Evolutionary conservation across 2,113 vertebrate species (phyloP), one percentile per base, ranked within the genome.

Genomic region (Australoheros scitulus): DNA sequence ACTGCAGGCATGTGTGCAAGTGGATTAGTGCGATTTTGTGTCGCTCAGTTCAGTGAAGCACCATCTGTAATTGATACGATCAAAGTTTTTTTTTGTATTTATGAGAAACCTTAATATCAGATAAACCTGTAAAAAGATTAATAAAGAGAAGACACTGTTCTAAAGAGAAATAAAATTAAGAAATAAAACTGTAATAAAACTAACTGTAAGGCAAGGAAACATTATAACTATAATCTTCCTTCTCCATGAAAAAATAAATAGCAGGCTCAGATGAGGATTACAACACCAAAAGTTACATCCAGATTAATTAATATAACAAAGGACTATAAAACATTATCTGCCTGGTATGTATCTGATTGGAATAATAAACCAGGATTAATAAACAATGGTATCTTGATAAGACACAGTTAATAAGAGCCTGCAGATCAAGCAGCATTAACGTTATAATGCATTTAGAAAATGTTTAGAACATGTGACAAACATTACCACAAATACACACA

Each of bases 61-160:
- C 84, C 84, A 79, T 82, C 68, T 55, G 77, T 93, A 90, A 91
- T 91, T 90, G 93, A 95, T 92, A 93, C 82, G 77, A 95, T 93
- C 91, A 89, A 88, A 84, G 83, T 84, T 91, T 95, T 92, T 43
- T 68, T 92, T 47, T 68, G 22, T 94, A 80, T 93, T 94, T 80
- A 92, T 93, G 89, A 94, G 92, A 93, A 91, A 83, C 79, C 89
- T 90, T 87, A 82, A 82, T 86, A 93, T 93, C 90, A 91, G 92
- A 95, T 94, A 87, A 93, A 85, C 80, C 79, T 11, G 43, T 88
- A 89, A 77, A 90, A 91, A 92, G 94, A 93, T 93, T 94, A 94
- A 90, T 88, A 89, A 61, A 90, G 82, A 91, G 55, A 20, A 88
- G 83, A 84, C 81, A 76, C 81, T 82, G 77, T 77, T 92, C 50